A percentile compares a stretch with the other conserved stretches of the same genome.
Evolutionary conservation across 2,797 vertebrate genomes (phyloP).

Genomic region (Cygnus olor): DNA sequence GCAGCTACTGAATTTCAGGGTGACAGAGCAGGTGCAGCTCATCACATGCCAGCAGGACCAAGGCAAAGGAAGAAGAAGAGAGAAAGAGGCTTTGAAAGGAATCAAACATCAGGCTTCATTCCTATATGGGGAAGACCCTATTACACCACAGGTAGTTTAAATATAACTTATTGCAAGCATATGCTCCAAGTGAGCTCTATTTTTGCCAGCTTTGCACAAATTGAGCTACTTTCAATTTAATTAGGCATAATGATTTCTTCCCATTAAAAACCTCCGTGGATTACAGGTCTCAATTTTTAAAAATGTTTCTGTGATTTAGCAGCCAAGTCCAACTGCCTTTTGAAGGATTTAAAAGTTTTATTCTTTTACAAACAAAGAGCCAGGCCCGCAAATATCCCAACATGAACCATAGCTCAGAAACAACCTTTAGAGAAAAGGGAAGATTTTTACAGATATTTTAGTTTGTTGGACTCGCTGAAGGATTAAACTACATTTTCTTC

Average conservation of each 20-base stretch:
- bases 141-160: background rate
- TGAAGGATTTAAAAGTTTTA: slow-evolving; percentile 23
- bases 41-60: background rate
- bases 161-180: background rate
- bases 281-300: slow-evolving; percentile 48
- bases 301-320: slow-evolving; percentile 10
- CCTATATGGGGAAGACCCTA: background rate
- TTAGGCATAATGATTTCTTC: slow-evolving; percentile 54
- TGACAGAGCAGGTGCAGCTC: background rate
- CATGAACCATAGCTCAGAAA: background rate
- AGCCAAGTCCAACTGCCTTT: background rate
- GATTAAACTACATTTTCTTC: slow-evolving; percentile 23
- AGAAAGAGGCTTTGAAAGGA: background rate
- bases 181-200: background rate
- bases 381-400: background rate
- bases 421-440: background rate
- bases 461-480: background rate
- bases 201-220: slow-evolving; percentile 34
- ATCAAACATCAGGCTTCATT: background rate
- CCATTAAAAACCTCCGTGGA: slow-evolving; percentile 49
- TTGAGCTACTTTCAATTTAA: slow-evolving; percentile 34
- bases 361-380: background rate
- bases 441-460: background rate
- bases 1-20: background rate
- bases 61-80: background rate